Evolutionary conservation across 2,888 invertebrate genomes (phyloP), one percentile per base, ranked within the genome.

Genomic region (Merodon equestris): DNA sequence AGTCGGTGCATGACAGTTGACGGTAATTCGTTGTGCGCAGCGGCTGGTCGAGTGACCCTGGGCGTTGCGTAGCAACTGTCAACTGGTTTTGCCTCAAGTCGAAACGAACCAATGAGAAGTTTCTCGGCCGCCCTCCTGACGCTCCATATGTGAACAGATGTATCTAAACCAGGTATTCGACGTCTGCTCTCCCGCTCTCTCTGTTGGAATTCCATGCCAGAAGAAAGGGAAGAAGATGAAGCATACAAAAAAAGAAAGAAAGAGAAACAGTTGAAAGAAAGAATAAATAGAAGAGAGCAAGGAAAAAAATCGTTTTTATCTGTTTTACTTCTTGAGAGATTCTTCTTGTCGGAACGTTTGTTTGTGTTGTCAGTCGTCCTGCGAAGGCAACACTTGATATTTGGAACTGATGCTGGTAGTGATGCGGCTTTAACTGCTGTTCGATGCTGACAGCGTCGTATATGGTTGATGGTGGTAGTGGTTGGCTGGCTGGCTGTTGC

Each of bases 21-120:
- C 50, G 1, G 27, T 50, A 19, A 50, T 53, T 70, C 50, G 63
- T 54, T 64, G 54, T 74, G 58, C 79, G 79, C 79, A 79, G 54
- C 40, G 48, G 60, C 64, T 34, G 48, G 42, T 51, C 27, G 9
- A 38, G 64, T 79, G 79, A 74, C 79, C 79, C 79, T 79, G 87
- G 88, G 88, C 87, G 88, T 88, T 88, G 87, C 88, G 87, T 85
- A 88, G 87, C 88, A 87, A 85, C 82, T 79, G 74, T 74, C 83
- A 84, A 87, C 85, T 87, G 85, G 86, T 85, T 85, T 82, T 64
- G 42, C 44, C 54, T 40, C 38, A 19, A 54, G 38, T 60, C 7
- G 9, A 13, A 50, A 13, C 54, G 54, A 74, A 51, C 79, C 79
- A 79, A 79, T 79, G 53, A 44, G 13, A 12, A 17, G 53, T 13